These are phyloP conservation scores for Platycheirus albimanus DNA, from an alignment of 2,888 invertebrate species.

Conservation along the genomic window DNA sequence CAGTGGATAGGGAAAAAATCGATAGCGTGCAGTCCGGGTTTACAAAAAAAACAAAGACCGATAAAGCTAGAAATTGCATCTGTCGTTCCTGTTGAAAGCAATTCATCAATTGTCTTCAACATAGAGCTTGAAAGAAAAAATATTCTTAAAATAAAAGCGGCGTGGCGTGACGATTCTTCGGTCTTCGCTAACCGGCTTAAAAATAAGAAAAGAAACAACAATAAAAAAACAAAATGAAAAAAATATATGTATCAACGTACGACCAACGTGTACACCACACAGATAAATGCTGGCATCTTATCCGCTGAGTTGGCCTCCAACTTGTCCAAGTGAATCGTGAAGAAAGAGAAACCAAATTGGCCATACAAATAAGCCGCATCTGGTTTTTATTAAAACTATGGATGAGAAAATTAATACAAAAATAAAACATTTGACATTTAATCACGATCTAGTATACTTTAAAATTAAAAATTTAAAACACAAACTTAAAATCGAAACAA, in stretches of 20 bases:
- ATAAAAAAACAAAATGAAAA: background rate
- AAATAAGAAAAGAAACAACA: background rate
- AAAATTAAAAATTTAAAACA: conserved; percentile 13
- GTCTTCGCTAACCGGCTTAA: conserved; percentile 48
- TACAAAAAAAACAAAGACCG: background rate
- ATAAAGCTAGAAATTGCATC: too few relatives aligned
- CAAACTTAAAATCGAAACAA: conserved; percentile 20
- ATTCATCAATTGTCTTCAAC: too few relatives aligned
- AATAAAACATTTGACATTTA: background rate
- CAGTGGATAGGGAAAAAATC: conserved; percentile 6
- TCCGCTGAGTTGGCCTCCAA: background rate
- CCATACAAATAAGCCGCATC: background rate
- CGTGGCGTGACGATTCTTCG: conserved; percentile 39
- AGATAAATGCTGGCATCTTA: background rate
- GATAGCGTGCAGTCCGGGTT: conserved; percentile 27
- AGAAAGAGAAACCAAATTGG: background rate
- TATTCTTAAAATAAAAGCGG: conserved; percentile 51
- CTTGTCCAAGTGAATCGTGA: background rate
- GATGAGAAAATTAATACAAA: background rate
- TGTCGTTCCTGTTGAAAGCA: too few relatives aligned
- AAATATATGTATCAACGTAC: background rate
- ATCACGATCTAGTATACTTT: background rate
- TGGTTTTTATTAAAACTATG: background rate
- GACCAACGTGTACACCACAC: conserved; percentile 19
- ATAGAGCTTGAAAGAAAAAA: too few relatives aligned